Conservation (phyloP, 2,797 vertebrate species). For the Oryzias sinensis region DNA sequence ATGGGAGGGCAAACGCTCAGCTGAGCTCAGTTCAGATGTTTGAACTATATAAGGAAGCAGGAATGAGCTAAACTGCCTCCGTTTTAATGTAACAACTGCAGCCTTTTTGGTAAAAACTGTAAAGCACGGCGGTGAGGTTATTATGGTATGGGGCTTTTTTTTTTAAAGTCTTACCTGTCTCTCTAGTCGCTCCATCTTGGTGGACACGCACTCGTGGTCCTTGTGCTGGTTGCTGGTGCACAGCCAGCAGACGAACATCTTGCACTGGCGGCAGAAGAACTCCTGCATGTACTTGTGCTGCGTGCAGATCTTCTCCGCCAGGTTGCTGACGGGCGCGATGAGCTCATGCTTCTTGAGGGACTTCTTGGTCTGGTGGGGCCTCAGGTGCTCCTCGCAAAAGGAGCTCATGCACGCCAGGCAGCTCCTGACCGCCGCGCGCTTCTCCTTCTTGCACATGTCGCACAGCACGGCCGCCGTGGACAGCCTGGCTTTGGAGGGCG, state of each 20-base stretch:
- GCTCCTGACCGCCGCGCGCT: slow-evolving; percentile 68
- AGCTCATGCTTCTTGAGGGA: slow-evolving; percentile 76
- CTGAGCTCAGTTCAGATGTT: too few relatives aligned
- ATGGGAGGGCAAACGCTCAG: too few relatives aligned
- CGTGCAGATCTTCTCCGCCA: slow-evolving; percentile 79
- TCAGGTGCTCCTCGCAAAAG: slow-evolving; percentile 76
- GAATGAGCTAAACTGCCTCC: too few relatives aligned
- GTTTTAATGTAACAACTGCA: too few relatives aligned
- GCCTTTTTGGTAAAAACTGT: too few relatives aligned
- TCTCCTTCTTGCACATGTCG: slow-evolving; percentile 72
- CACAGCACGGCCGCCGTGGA: slow-evolving; percentile 58
- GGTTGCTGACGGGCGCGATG: slow-evolving; percentile 66
- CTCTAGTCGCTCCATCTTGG: slow-evolving; percentile 72
- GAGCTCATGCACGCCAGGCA: slow-evolving; percentile 81
- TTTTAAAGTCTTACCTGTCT: slow-evolving; percentile 64
- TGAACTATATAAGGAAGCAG: too few relatives aligned
- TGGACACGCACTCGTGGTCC: slow-evolving; percentile 76
- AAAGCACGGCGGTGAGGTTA: too few relatives aligned
- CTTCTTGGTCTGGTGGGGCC: slow-evolving; percentile 73
- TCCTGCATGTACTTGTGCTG: slow-evolving; percentile 83
- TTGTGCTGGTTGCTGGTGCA: slow-evolving; percentile 81
- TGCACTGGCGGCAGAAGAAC: slow-evolving; percentile 79
- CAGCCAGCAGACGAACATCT: slow-evolving; percentile 78
- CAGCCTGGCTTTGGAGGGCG: slow-evolving; percentile 41
- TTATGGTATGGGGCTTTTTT: too few relatives aligned